Evolutionary conservation across 2,797 vertebrate genomes (phyloP).

Genomic region (Iguana delicatissima): DNA sequence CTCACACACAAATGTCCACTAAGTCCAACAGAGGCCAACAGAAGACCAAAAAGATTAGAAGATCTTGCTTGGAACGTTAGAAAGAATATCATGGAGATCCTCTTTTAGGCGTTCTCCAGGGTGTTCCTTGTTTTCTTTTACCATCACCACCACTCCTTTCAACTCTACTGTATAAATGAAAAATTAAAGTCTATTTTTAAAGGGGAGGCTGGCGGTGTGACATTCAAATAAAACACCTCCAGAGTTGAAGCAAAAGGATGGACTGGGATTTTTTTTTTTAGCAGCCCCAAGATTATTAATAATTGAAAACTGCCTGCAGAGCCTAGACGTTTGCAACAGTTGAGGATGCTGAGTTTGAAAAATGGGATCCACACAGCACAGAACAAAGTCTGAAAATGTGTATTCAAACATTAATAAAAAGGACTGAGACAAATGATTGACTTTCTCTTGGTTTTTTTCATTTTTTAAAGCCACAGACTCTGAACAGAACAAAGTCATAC

Average conservation of each 20-base stretch:
- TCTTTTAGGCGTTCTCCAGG: constrained; percentile 31
- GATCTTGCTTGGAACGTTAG: background rate
- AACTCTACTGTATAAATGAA: constrained; percentile 42
- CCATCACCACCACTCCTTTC: constrained; percentile 8
- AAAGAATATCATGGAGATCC: background rate
- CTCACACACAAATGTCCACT: background rate
- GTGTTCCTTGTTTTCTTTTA: constrained; percentile 11
- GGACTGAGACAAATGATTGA: constrained; percentile 39
- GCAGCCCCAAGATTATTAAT: constrained; percentile 66
- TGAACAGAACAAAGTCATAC: background rate
- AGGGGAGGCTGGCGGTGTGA: constrained; percentile 3
- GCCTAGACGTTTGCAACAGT: constrained; percentile 60
- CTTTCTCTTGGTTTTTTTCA: background rate
- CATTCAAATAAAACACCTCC: constrained; percentile 27
- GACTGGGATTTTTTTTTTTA: background rate
- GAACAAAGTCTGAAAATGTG: constrained; percentile 62
- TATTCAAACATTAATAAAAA: constrained; percentile 67
- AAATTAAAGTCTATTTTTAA: constrained; percentile 27
- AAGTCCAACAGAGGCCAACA: background rate
- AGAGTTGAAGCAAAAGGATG: constrained; percentile 53
- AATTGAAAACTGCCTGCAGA: constrained; percentile 63
- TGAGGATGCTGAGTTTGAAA: constrained; percentile 54
- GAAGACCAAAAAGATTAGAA: background rate
- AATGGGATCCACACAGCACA: constrained; percentile 60
- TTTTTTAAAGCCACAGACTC: background rate